Conservation (phyloP, 2,888 invertebrate genomes). For the Gonocerus acuteangulatus region DNA sequence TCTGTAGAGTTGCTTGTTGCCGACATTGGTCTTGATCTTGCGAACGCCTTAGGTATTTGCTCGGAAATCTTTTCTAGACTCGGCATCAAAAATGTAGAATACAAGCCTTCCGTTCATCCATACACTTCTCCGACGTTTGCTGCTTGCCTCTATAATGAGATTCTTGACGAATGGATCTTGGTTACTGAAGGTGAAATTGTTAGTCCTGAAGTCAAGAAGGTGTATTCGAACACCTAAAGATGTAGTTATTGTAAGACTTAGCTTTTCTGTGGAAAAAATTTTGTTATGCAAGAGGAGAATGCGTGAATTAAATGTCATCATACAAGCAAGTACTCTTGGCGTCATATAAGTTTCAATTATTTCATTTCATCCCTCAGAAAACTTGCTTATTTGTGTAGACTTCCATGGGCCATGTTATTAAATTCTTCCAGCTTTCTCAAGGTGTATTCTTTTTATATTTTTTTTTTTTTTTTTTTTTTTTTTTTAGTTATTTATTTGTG, state of each 20-base stretch:
- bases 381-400: too few species aligned
- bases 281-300: neutral
- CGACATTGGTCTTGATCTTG: neutral
- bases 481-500: too few species aligned
- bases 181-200: slow-evolving; percentile 7
- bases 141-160: slow-evolving; percentile 6
- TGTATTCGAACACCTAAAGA: neutral
- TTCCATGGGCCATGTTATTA: slow-evolving; percentile 32
- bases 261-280: slow-evolving; percentile 1
- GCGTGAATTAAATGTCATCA: neutral
- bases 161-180: neutral
- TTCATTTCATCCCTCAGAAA: too few species aligned
- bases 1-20: slow-evolving; percentile 6
- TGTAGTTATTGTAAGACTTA: neutral
- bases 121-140: slow-evolving; percentile 1
- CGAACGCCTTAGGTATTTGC: slow-evolving; percentile 3
- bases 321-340: too few species aligned
- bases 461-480: too few species aligned
- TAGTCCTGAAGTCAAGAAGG: slow-evolving; percentile 1
- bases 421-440: slow-evolving; percentile 38
- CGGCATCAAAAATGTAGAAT: neutral
- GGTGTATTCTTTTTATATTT: too few species aligned
- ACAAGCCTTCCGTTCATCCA: neutral
- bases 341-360: too few species aligned
- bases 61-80: slow-evolving; percentile 1